phyloP scores from a whole-genome alignment of 1,140 invertebrate genomes.

The Metaphire vulgaris region DNA sequence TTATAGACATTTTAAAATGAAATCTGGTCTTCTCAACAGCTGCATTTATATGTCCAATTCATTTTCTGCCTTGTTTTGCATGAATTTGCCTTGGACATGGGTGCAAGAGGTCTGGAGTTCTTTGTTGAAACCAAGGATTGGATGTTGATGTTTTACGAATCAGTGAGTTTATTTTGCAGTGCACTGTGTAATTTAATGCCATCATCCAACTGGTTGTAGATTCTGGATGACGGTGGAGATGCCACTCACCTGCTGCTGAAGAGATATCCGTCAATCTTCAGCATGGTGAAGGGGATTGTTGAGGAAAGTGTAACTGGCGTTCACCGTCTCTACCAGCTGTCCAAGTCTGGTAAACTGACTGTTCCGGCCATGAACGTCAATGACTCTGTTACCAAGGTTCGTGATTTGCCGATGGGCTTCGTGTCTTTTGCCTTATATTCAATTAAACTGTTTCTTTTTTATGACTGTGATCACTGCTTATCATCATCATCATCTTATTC shows the following conservation, averaged over 20 bases:
- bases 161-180: too few relatives aligned
- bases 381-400: conserved; percentile 86
- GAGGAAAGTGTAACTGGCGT: conserved; percentile 97
- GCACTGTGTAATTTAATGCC: too few relatives aligned
- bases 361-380: conserved; percentile 99
- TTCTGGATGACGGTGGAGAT: conserved; percentile 94
- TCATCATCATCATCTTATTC: too few relatives aligned
- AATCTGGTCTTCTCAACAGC: too few relatives aligned
- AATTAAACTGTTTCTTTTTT: not conserved
- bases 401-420: not conserved
- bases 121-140: too few relatives aligned
- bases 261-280: conserved; percentile 90
- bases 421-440: conserved; percentile 6
- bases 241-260: conserved; percentile 94
- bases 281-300: conserved; percentile 92
- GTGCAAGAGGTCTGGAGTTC: too few relatives aligned
- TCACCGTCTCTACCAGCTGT: conserved; percentile 90
- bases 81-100: too few relatives aligned
- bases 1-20: too few relatives aligned
- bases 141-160: too few relatives aligned
- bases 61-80: too few relatives aligned
- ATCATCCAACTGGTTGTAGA: too few relatives aligned
- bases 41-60: too few relatives aligned
- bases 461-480: not conserved
- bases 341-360: conserved; percentile 84